Conservation (phyloP, 2,113 vertebrate species). For the Fregetta grallaria region DNA sequence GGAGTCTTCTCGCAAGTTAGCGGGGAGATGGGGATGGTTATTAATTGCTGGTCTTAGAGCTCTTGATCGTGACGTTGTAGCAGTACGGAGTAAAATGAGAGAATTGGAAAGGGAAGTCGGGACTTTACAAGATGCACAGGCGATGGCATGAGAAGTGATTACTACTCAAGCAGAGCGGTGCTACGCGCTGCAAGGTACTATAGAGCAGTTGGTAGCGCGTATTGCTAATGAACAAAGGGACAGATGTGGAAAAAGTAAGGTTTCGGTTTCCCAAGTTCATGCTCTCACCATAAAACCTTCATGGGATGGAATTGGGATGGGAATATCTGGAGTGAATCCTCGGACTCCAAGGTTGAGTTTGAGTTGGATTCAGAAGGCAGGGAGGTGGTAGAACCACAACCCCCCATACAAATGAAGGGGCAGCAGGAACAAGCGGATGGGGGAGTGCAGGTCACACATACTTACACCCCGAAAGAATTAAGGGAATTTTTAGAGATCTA, state of each 20-base stretch:
- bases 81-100: background rate
- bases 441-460: background rate
- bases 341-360: background rate
- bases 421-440: background rate
- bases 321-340: background rate
- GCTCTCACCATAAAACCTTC: background rate
- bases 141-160: fast-evolving
- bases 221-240: background rate
- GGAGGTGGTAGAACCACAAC: background rate
- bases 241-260: background rate
- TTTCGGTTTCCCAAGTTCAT: background rate
- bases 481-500: background rate
- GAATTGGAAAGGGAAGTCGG: background rate
- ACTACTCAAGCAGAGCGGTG: background rate
- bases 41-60: background rate
- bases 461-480: background rate
- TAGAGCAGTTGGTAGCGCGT: background rate
- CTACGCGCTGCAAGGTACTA: background rate
- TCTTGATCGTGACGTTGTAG: background rate
- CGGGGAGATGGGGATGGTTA: background rate
- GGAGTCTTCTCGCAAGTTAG: background rate
- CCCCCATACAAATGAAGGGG: background rate
- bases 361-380: background rate
- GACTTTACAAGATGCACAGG: background rate
- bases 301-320: background rate